Conservation (phyloP, 2,888 invertebrate genomes). For the Cephalotes varians region DNA sequence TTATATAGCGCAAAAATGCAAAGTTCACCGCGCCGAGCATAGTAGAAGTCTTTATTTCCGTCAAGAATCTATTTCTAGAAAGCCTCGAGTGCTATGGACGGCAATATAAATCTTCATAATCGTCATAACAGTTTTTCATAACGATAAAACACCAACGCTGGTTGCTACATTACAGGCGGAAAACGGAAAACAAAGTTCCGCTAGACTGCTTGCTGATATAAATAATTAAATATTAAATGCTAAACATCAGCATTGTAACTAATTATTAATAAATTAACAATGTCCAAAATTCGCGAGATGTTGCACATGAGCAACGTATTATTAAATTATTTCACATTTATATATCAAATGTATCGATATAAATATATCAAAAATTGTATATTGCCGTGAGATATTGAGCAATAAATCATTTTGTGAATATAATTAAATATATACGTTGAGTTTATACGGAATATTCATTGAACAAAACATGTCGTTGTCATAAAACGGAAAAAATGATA, state of each 20-base stretch:
- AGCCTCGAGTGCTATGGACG: constrained; percentile 46
- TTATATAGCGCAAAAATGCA: constrained; percentile 28
- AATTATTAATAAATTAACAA: neutral
- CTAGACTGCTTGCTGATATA: neutral
- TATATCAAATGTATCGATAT: neutral
- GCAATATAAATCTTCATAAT: constrained; percentile 46
- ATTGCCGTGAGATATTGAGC: neutral
- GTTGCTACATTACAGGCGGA: neutral
- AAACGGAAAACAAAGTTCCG: neutral
- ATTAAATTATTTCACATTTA: neutral
- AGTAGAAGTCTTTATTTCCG: constrained; percentile 44
- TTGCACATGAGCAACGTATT: neutral
- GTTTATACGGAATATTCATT: neutral
- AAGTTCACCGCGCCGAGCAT: constrained; percentile 47
- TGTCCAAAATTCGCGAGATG: neutral
- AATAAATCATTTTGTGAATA: neutral
- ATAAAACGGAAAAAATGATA: neutral
- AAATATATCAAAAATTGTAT: neutral
- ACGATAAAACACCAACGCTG: neutral
- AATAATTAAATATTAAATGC: constrained; percentile 21
- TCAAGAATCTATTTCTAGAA: constrained; percentile 31
- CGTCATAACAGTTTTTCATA: constrained; percentile 27
- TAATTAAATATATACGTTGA: neutral
- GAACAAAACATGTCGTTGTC: too few relatives aligned
- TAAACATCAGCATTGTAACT: neutral